Conservation (phyloP, 2,797 vertebrate genomes). For the Ceryle rudis region DNA sequence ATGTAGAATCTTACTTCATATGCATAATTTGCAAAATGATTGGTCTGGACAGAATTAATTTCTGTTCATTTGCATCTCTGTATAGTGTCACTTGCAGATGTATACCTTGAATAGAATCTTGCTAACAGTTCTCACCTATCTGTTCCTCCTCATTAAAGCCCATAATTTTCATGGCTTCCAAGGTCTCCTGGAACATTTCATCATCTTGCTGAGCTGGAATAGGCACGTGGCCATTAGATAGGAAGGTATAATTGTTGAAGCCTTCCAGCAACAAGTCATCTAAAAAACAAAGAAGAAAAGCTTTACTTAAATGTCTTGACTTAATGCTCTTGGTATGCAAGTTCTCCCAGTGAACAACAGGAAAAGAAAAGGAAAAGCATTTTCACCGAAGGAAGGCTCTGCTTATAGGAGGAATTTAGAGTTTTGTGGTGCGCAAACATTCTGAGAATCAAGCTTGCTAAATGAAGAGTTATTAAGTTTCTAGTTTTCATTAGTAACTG, state of each 20-base stretch:
- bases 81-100: not conserved
- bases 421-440: not conserved
- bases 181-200: constrained; percentile 93
- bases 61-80: not conserved
- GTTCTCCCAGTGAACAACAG: not conserved
- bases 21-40: not conserved
- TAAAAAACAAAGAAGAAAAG: constrained; percentile 65
- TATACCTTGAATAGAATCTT: not conserved
- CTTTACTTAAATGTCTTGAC: not conserved
- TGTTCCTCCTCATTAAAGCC: constrained; percentile 92
- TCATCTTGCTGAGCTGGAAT: constrained; percentile 90
- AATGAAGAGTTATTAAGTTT: not conserved
- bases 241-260: constrained; percentile 91
- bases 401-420: not conserved
- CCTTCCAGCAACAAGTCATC: constrained; percentile 92
- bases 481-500: not conserved
- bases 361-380: not conserved
- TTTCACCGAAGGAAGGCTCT: not conserved
- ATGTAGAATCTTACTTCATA: not conserved
- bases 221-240: constrained; percentile 89
- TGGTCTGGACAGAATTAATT: not conserved
- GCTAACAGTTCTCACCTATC: constrained; percentile 75
- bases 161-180: constrained; percentile 97
- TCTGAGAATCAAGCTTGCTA: not conserved
- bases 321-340: not conserved